Conservation (phyloP, 2,797 vertebrate species). For the Borostomias antarcticus region DNA sequence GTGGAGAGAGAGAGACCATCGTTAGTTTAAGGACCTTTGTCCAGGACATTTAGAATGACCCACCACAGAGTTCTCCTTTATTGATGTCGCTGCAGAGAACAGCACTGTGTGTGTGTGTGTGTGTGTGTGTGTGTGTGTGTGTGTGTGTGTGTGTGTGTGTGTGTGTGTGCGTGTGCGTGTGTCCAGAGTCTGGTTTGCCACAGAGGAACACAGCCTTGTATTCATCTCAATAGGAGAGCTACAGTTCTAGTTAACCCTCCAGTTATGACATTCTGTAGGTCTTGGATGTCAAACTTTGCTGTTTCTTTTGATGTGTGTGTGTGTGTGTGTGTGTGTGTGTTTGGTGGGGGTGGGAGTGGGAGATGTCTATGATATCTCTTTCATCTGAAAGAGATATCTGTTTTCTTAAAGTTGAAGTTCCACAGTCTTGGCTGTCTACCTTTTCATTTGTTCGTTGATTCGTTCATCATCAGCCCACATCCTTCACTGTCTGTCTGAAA, state of each 20-base stretch:
- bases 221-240: not conserved
- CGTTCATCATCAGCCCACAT: no score
- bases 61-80: not conserved
- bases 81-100: not conserved
- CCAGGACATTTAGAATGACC: not conserved
- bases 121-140: not conserved
- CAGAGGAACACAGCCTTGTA: not conserved
- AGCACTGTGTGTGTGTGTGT: not conserved
- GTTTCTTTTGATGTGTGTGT: conserved; percentile 1
- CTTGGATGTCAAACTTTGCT: not conserved
- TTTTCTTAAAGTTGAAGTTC: no score
- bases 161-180: not conserved
- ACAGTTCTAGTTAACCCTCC: not conserved
- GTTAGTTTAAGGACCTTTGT: no score
- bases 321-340: not conserved
- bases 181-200: not conserved
- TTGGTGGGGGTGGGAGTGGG: not conserved
- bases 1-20: no score
- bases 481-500: no score
- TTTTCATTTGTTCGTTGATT: no score
- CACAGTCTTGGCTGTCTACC: no score
- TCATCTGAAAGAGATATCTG: not conserved
- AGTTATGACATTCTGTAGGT: conserved; percentile 1
- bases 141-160: not conserved
- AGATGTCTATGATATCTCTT: not conserved